These are phyloP conservation scores for Tinea semifulvella DNA, from an alignment of 2,888 invertebrate species.

Conservation along the genomic window DNA sequence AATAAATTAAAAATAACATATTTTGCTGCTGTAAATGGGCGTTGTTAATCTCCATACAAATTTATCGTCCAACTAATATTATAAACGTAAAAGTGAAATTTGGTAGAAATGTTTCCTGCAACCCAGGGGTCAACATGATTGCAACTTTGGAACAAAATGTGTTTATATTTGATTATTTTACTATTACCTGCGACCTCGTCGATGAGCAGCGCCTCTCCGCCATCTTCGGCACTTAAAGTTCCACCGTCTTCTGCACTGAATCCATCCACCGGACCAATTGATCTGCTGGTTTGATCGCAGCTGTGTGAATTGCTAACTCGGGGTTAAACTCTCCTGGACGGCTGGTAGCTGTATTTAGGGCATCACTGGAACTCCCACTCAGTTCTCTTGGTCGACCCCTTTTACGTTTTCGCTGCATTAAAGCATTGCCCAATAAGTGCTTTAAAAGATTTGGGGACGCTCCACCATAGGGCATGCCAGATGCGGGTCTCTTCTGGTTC, in stretches of 20 bases:
- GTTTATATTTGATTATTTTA: no score
- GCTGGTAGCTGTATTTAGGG: conserved; percentile 65
- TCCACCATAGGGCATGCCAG: conserved; percentile 55
- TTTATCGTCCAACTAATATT: no score
- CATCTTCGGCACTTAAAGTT: conserved; percentile 73
- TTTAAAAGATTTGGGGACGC: conserved; percentile 67
- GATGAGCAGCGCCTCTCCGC: conserved; percentile 67
- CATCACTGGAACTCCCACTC: conserved; percentile 85
- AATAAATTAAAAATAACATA: no score
- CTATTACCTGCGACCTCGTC: no score
- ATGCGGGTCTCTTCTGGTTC: conserved; percentile 67
- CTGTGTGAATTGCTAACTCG: conserved; percentile 54
- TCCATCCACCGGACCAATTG: conserved; percentile 69
- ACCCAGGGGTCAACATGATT: no score
- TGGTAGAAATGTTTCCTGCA: no score
- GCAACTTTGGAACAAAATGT: no score
- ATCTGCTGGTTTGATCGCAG: conserved; percentile 51
- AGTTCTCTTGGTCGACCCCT: conserved; percentile 87
- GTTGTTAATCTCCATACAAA: no score
- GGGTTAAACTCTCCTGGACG: conserved; percentile 69
- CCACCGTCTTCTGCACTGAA: conserved; percentile 71
- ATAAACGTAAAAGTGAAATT: no score
- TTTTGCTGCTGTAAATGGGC: no score
- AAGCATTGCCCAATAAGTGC: conserved; percentile 81
- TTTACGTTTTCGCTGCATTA: conserved; percentile 88